Conservation (phyloP, 37 sponge, comb jelly and placozoan genomes). For the Halisarca cf. caerulea region DNA sequence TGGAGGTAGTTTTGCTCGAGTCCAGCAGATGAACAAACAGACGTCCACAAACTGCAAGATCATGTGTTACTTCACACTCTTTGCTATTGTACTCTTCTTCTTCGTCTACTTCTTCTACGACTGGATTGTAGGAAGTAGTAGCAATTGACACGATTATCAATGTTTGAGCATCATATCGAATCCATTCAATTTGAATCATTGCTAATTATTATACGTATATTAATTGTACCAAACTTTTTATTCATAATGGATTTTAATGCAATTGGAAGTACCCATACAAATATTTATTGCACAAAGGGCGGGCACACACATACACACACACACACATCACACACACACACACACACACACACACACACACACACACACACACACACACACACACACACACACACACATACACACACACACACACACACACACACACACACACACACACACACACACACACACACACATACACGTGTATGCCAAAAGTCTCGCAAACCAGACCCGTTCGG, state of each 20-base stretch:
- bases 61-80: slow-evolving; percentile 61
- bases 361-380: slow-evolving; percentile 3
- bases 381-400: background rate
- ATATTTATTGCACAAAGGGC: background rate
- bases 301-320: slow-evolving; percentile 14
- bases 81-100: slow-evolving; percentile 51
- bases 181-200: no score
- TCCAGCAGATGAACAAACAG: slow-evolving; percentile 58
- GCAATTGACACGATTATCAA: no score
- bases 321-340: background rate
- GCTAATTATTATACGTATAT: no score
- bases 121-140: background rate
- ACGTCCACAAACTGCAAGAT: slow-evolving; percentile 55
- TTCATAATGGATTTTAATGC: background rate
- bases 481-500: slow-evolving; percentile 15
- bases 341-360: background rate
- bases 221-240: no score
- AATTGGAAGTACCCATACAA: background rate
- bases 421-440: slow-evolving; percentile 25
- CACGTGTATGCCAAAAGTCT: background rate
- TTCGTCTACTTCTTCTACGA: slow-evolving; percentile 54
- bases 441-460: background rate
- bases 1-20: slow-evolving; percentile 47
- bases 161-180: no score
- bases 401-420: slow-evolving; percentile 26